Evolutionary conservation across 2,113 vertebrate species (phyloP), one percentile per base, ranked within the genome.

Genomic region (Solenodon paradoxus): DNA sequence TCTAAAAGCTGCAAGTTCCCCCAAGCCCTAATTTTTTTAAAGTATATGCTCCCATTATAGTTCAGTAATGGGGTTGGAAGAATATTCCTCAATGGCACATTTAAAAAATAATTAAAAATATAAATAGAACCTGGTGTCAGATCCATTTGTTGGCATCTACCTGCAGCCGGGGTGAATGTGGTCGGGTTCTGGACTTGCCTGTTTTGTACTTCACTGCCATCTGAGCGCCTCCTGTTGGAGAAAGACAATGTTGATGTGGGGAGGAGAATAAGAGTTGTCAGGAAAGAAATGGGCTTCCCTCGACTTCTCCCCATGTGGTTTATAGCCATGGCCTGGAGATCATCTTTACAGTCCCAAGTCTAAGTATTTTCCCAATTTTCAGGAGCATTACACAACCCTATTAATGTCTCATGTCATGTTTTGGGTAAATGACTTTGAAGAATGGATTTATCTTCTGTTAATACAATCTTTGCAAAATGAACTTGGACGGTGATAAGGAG

Each of bases 21-120:
- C 49, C 15, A 53, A 78, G 42, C 87, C 66, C 84, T 89, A 80
- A 85, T 32, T 86, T 82, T n/a, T 72, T 88, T 69, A 55, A 49
- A 26, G 8, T 9, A 24, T 22, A 28, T 15, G 3, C 26, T 88
- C 28, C 11, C 26, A 47, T 81, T 82, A 78, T 9, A 47, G 28
- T 51, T 92, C 47, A 78, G 79, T 69, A 63, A 45, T 35, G 42
- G 79, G 69, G 40, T 71, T 78, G 28, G 47, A 53, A 90, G 49
- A 82, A 32, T 53, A 64, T 42, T 93, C 49, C 61, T 93, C 59
- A 78, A 45, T 38, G 15, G 61, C 4, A 49, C 47, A 38, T 77
- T 80, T 78, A 85, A 61, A 57, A 74, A 86, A 74, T 82, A 55
- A 94, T 82, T 95, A 64, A 6, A 88, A 84, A 75, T 49, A 47